Evolutionary conservation across 2,888 invertebrate genomes (phyloP), one percentile per base, ranked within the genome.

Genomic region (Cremastobaeus sp.): DNA sequence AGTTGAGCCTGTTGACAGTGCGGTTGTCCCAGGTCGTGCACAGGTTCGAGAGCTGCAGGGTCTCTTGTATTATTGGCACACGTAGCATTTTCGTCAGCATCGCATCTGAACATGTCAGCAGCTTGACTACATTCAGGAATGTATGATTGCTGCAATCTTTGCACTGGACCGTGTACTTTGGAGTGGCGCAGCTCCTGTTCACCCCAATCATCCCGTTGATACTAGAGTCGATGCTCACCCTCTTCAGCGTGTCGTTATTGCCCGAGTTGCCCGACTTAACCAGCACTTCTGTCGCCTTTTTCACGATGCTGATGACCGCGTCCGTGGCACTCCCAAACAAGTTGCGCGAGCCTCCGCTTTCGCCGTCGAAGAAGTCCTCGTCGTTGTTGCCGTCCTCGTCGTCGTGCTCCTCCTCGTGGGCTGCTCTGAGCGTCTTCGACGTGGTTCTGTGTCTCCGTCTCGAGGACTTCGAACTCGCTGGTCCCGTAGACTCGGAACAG

Each of bases 401-500:
- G 5, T 82, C 84, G 41, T 86, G 86, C 11, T 82, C 85, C 17
- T 86, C 80, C 2, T 82, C 81, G 6, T 80, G 91, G 62, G 90
- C n/a, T 32, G 45, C 59, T 77, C 2, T 82, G 65, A 0, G 76
- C 37, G 37, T 90, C 88, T n/a, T 90, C 90, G 18, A 82, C 80
- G 77, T 92, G 92, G 59, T 90, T 90, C 11, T 93, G 91, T 79
- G 93, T 93, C 84, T 95, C 95, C 54, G 94, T 95, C 85, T 95
- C 95, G 45, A 96, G 88, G 0, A 95, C 96, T 86, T 96, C 96
- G 84, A 95, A 96, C 85, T 97, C 97, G 9, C 96, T 96, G 1
- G 96, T 96, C 12, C 98, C 98, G 84, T 95, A 97, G 0, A 96
- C 95, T 72, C 95, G 93, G 87, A 99, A 95, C 48, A 98, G 90